Conservation (phyloP, 1,140 invertebrate species). For the Pemphigus obesinymphae region DNA sequence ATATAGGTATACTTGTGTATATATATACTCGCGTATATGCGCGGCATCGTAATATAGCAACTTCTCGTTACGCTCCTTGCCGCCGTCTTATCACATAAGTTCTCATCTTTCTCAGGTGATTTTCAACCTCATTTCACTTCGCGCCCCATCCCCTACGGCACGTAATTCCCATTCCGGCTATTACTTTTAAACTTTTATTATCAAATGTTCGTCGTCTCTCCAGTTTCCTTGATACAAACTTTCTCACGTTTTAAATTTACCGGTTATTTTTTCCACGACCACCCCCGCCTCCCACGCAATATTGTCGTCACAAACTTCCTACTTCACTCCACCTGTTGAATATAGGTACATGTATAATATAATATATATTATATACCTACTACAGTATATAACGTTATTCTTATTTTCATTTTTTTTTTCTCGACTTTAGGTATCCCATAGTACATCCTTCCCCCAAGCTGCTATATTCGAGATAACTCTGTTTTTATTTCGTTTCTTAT, state of each 20-base stretch:
- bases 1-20: no score
- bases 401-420: conserved; percentile 26
- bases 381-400: neutral
- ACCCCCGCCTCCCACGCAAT: neutral
- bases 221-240: neutral
- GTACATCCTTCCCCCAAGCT: neutral
- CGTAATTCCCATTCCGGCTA: conserved; percentile 32
- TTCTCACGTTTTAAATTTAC: conserved; percentile 36
- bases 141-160: conserved; percentile 18
- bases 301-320: conserved; percentile 23
- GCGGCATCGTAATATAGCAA: conserved; percentile 18
- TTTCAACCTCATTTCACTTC: conserved; percentile 36
- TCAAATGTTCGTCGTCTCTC: conserved; percentile 19
- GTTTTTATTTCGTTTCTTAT: conserved; percentile 23
- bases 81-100: conserved; percentile 34
- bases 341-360: neutral
- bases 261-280: neutral
- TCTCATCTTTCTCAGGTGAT: conserved; percentile 36
- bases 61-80: conserved; percentile 16
- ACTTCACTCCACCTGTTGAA: conserved; percentile 26
- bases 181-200: conserved; percentile 37
- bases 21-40: neutral
- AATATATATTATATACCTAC: no score
- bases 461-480: conserved; percentile 3
- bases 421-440: neutral